These are phyloP conservation scores for Bubo scandiacus DNA, from an alignment of 2,113 vertebrate species.

Conservation along the genomic window DNA sequence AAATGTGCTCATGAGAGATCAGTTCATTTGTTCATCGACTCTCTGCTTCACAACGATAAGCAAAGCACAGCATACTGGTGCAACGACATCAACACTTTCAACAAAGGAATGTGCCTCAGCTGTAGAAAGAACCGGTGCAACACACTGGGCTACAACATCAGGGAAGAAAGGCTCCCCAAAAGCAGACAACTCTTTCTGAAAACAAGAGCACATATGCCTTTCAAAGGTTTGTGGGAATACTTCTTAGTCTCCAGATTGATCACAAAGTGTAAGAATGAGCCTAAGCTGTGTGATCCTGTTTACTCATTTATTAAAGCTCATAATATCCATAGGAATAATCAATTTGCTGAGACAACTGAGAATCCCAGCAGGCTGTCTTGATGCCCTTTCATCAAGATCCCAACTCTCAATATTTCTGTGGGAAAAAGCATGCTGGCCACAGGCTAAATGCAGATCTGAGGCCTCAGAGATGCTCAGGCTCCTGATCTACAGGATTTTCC, in stretches of 20 bases:
- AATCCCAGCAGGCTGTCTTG: background rate
- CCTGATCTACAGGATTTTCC: background rate
- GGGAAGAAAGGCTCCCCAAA: conserved; percentile 62
- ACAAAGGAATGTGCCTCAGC: conserved; percentile 88
- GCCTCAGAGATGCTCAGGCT: background rate
- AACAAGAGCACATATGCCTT: conserved; percentile 84
- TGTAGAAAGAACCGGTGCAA: conserved; percentile 89
- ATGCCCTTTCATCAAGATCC: background rate
- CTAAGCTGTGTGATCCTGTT: background rate
- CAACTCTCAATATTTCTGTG: background rate
- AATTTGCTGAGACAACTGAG: background rate
- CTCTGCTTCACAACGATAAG: conserved; percentile 80
- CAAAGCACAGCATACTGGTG: conserved; percentile 88
- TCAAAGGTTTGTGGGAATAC: conserved; percentile 84
- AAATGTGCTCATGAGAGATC: conserved; percentile 94
- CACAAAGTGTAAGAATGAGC: background rate
- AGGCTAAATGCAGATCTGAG: background rate
- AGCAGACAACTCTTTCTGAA: conserved; percentile 84
- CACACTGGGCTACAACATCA: conserved; percentile 86
- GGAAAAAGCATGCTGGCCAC: background rate
- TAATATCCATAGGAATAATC: background rate
- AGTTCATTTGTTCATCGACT: conserved; percentile 94
- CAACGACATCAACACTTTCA: conserved; percentile 81
- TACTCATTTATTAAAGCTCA: background rate
- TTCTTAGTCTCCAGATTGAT: background rate